Base-by-base conservation (phyloP, 2,797 vertebrate genomes). In the Microctenopoma lineatum region DNA sequence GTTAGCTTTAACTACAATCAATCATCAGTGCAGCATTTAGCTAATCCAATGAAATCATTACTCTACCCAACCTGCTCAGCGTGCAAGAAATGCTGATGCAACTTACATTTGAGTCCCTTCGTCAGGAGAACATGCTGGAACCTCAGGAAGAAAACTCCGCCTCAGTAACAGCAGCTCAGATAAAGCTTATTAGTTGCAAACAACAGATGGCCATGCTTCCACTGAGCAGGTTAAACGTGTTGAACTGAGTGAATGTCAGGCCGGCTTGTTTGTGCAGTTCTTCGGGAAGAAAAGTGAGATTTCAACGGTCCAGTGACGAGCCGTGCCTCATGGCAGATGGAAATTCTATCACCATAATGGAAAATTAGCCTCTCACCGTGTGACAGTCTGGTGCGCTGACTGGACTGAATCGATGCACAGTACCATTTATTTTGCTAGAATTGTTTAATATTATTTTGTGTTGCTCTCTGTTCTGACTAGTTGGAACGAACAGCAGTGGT, bases 291-390 rank as follows among this genome's bases (percentile, higher is more conserved):
- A 84, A 85, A 85, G 82, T 44, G 82, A 80, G 76, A 77, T 70
- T 68, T 67, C 29, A 76, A 42, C 46, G 83, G 78, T 80, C 21
- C 52, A 34, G 74, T 27, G 79, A 71, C 29, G 34, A 59, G 61
- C 68, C 18, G 5, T 71, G 67, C 53, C 57, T 66, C 34, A 11
- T 55, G 83, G 80, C 85, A 81, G 82, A 84, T 82, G 86, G 80
- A 82, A 86, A 79, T 74, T 27, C 65, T 72, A 78, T 71, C 12
- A 55, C 57, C 2, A 41, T 77, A 62, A 87, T 65, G 77, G 84
- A 86, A 83, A 88, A 79, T 72, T 76, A 83, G 77, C 64, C 75
- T 42, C 85, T 80, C 5, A 34, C 82, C 79, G 78, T 68, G 84
- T 53, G 78, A 79, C 77, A 73, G 79, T 80, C 83, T 79, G 81